Conservation (phyloP, 1,140 invertebrate species). For the Lasioglossum baleicum region DNA sequence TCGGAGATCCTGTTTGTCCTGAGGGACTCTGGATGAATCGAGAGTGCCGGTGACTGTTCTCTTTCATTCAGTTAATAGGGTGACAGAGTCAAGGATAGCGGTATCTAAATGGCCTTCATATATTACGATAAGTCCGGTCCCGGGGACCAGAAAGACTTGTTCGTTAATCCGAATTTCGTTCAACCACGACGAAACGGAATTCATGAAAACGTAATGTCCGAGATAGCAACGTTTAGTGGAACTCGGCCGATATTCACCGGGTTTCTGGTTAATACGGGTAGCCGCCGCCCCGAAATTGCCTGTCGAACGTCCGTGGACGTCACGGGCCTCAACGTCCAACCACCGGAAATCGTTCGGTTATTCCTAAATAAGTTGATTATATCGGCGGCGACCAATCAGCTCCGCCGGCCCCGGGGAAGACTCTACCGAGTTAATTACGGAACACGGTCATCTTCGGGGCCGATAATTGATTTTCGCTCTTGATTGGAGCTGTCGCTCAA, state of each 20-base stretch:
- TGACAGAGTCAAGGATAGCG: conserved; percentile 54
- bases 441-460: conserved; percentile 19
- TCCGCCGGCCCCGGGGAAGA: background rate
- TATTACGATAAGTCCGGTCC: conserved; percentile 45
- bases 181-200: conserved; percentile 25
- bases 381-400: conserved; percentile 30
- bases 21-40: conserved; percentile 2
- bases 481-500: conserved; percentile 34
- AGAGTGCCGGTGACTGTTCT: background rate
- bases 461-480: conserved; percentile 48
- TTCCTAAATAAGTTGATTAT: conserved; percentile 39
- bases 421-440: conserved; percentile 36
- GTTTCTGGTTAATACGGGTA: conserved; percentile 22
- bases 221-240: conserved; percentile 39
- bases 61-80: conserved; percentile 25
- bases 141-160: conserved; percentile 29
- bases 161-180: conserved; percentile 18
- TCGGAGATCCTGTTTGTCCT: background rate
- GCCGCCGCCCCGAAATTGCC: conserved; percentile 6
- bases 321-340: background rate
- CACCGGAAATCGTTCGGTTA: conserved; percentile 4
- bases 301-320: conserved; percentile 10
- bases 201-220: conserved; percentile 37
- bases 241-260: background rate
- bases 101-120: conserved; percentile 53